Evolutionary conservation across 2,888 invertebrate species (phyloP), one percentile per base, ranked within the genome.

Genomic region (Psylliodes chrysocephalus): DNA sequence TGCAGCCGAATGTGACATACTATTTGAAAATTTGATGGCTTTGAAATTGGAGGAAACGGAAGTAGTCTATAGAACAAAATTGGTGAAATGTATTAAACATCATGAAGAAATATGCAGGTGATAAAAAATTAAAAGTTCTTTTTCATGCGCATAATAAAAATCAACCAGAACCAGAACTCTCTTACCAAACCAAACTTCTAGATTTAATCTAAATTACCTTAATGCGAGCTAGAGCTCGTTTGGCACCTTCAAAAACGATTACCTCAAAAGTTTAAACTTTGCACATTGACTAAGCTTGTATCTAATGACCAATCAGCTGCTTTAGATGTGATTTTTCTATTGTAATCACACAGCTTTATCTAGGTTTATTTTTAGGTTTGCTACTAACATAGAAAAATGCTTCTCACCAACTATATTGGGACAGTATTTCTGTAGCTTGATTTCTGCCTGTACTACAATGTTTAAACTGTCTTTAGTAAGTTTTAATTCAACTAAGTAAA

Each of bases 401-500:
- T 67, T 67, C 22, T 53, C 64, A 0, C 7, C 30, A 1, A 42
- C 38, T 10, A 44, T 64, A 5, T 57, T 61, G 19, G 54, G 54
- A 14, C 63, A 64, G 30, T 64, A 62, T 33, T 53, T 47, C 14
- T 53, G 44, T 7, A 64, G 54, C 17, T 38, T 67, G 2, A 54
- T 67, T 12, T 59, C 67, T 10, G 55, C 47, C 33, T 67, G 67
- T 54, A 67, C 67, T 2, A 60, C 61, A 19, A 61, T 67, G 64
- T 67, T 67, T 55, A 61, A 57, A 51, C 44, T 67, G 12, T 57
- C 67, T 38, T 14, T 67, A 30, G 67, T 67, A 61, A 55, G 63
- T 46, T 12, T n/a, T 40, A 14, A 40, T n/a, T n/a, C n/a, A n/a
- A n/a, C n/a, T n/a, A n/a, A n/a, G n/a, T n/a, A n/a, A n/a, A n/a